phyloP scores from a whole-genome alignment of 2,113 vertebrate species.

The Sorex araneus region DNA sequence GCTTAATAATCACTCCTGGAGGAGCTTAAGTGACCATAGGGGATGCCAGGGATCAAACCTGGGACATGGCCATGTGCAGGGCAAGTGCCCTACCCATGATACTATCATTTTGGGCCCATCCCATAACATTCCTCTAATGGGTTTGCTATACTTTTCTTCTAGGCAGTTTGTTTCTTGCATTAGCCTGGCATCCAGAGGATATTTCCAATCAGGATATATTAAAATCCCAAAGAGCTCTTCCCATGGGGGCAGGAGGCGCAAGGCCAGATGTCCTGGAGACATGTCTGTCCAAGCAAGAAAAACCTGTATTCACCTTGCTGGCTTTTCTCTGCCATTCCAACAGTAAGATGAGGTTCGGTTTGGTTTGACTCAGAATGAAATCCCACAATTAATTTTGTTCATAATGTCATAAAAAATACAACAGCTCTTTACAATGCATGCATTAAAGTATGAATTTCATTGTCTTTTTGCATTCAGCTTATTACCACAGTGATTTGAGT shows the following conservation, averaged over 20 bases:
- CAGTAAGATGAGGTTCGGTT: slow-evolving; percentile 13
- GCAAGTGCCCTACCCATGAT: no score
- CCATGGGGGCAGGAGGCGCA: slow-evolving; percentile 10
- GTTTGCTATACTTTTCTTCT: slow-evolving; percentile 3
- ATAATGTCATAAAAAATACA: slow-evolving; percentile 73
- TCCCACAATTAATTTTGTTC: slow-evolving; percentile 67
- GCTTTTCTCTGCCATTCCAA: slow-evolving; percentile 20
- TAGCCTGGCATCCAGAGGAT: slow-evolving; percentile 14
- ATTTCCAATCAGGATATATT: slow-evolving; percentile 10
- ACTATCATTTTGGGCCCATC: no score
- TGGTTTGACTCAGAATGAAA: slow-evolving; percentile 68
- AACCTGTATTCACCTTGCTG: neutral
- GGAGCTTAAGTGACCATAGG: no score
- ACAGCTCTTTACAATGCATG: slow-evolving; percentile 54
- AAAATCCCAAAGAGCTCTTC: slow-evolving; percentile 22
- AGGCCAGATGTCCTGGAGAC: neutral
- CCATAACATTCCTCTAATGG: no score
- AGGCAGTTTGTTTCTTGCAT: neutral
- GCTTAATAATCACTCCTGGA: no score
- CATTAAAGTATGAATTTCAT: slow-evolving; percentile 62
- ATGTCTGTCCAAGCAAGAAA: neutral
- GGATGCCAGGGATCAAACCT: no score
- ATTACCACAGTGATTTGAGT: slow-evolving; percentile 68
- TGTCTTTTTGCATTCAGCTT: slow-evolving; percentile 70
- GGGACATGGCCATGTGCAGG: no score